phyloP scores from a whole-genome alignment of 2,888 invertebrate species.

The Synanthedon vespiformis region DNA sequence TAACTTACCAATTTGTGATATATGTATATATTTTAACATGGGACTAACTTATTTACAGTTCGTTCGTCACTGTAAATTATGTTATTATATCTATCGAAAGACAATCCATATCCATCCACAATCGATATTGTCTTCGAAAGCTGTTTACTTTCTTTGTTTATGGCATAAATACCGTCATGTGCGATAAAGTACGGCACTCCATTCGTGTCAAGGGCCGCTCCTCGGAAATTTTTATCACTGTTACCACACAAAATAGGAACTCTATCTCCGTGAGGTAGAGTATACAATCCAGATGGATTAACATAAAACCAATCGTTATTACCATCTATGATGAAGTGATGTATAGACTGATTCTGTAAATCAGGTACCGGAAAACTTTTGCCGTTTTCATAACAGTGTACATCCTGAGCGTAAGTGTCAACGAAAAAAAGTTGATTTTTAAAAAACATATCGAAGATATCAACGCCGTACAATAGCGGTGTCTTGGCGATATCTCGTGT shows the following conservation, averaged over 20 bases:
- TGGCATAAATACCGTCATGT: slow-evolving; percentile 32
- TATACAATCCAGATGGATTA: slow-evolving; percentile 27
- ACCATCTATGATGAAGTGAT: slow-evolving; percentile 31
- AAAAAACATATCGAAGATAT: slow-evolving; percentile 41
- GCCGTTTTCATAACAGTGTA: slow-evolving; percentile 21
- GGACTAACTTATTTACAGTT: slow-evolving; percentile 27
- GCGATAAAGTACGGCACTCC: slow-evolving; percentile 32
- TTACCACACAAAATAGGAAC: slow-evolving; percentile 19
- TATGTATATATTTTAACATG: background rate
- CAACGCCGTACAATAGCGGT: slow-evolving; percentile 23
- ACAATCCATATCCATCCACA: slow-evolving; percentile 33
- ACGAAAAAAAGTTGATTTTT: slow-evolving; percentile 33
- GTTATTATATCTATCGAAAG: slow-evolving; percentile 39
- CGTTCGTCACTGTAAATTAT: slow-evolving; percentile 39
- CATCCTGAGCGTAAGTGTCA: slow-evolving; percentile 32
- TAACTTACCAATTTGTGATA: no score
- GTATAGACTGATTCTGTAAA: slow-evolving; percentile 26
- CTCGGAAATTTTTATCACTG: slow-evolving; percentile 25
- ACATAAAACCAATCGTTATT: slow-evolving; percentile 28
- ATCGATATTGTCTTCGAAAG: slow-evolving; percentile 20
- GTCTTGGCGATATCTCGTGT: slow-evolving; percentile 23
- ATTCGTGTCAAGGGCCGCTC: slow-evolving; percentile 24
- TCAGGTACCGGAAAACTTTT: slow-evolving; percentile 14
- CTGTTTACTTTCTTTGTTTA: slow-evolving; percentile 21
- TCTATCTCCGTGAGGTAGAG: slow-evolving; percentile 18